A percentile compares a stretch with the other conserved stretches of the same genome.
phyloP scores from a whole-genome alignment of 2,888 invertebrate species.

The Sarcophaga caerulescens region DNA sequence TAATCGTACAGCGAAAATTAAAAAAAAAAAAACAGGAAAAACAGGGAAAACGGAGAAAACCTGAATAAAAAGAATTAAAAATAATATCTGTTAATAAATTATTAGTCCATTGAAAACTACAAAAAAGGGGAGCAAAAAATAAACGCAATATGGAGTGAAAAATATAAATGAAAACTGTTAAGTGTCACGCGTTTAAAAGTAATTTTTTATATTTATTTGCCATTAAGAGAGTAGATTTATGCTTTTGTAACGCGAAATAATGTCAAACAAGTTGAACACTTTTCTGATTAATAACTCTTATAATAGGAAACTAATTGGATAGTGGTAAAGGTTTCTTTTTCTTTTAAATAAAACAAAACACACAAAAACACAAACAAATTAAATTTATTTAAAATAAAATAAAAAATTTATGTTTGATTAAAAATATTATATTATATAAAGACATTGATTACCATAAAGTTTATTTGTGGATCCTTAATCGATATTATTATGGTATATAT shows the following conservation, averaged over 20 bases:
- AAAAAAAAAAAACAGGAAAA: background rate
- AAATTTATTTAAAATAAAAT: background rate
- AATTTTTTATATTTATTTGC: slow-evolving; percentile 50
- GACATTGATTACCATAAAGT: too few species aligned
- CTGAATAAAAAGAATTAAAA: slow-evolving; percentile 3
- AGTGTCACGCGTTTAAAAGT: slow-evolving; percentile 62
- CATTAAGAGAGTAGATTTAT: slow-evolving; percentile 28
- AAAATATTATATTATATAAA: too few species aligned
- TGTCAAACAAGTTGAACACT: slow-evolving; percentile 44
- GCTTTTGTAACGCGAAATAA: slow-evolving; percentile 31
- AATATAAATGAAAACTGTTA: slow-evolving; percentile 58
- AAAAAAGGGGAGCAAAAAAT: background rate
- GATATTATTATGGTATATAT: too few species aligned
- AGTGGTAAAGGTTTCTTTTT: slow-evolving; percentile 19
- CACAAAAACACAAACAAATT: slow-evolving; percentile 18
- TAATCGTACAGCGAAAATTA: slow-evolving; percentile 19
- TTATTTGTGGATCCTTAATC: too few species aligned
- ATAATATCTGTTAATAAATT: slow-evolving; percentile 39
- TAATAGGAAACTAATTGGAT: slow-evolving; percentile 18
- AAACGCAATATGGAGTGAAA: slow-evolving; percentile 8
- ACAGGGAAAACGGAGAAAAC: background rate
- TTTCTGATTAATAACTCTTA: slow-evolving; percentile 45
- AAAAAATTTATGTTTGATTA: too few species aligned
- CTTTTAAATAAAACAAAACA: too few species aligned
- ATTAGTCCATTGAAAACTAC: slow-evolving; percentile 32